Evolutionary conservation across 2,797 vertebrate genomes (phyloP), one percentile per base, ranked within the genome.

Genomic region (Sebastes iracundus): DNA sequence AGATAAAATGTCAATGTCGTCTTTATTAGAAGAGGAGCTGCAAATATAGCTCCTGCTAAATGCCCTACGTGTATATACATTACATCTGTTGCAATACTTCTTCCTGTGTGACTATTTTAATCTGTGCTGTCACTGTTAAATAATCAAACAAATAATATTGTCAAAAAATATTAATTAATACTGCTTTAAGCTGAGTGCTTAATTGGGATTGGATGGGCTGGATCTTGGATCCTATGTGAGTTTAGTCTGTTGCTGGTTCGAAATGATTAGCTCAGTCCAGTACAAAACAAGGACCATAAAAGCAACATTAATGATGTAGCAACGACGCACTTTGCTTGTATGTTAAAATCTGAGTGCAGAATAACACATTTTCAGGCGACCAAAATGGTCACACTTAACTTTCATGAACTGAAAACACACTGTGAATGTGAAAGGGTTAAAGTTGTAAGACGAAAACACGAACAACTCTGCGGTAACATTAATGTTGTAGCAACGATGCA

Each of bases 381-480:
- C 14, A 18, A 46, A 18, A 46, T 18, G 0, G 42, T 7, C 14
- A 18, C 6, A 42, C 0, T 46, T 46, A 46, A 18, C 16, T 3
- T 18, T 46, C 42, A 18, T 46, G 42, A 46, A 46, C 42, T 46
- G 42, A 18, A 46, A 46, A 46, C 16, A 18, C 42, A 46, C 16
- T 46, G 42, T 46, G 42, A 46, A 46, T 46, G 42, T 46, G 42
- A 46, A 46, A 46, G 42, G 42, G 42, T 46, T 46, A 18, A 18
- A 46, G 42, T 46, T 46, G 6, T 18, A 46, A 46, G 42, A 46
- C 6, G 14, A 7, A 46, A 46, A 46, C 42, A 0, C 6, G 0
- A 0, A 46, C 42, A 46, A 46, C 14, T 42, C 38, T 6, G 35
- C 1, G 35, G 35, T 38, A 46, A 46, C 42, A 46, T 46, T 46